Percentiles rank a stretch among this genome's conserved stretches.
These are phyloP conservation scores for Manis javanica DNA, from an alignment of 2,797 vertebrate species.

Conservation along the genomic window DNA sequence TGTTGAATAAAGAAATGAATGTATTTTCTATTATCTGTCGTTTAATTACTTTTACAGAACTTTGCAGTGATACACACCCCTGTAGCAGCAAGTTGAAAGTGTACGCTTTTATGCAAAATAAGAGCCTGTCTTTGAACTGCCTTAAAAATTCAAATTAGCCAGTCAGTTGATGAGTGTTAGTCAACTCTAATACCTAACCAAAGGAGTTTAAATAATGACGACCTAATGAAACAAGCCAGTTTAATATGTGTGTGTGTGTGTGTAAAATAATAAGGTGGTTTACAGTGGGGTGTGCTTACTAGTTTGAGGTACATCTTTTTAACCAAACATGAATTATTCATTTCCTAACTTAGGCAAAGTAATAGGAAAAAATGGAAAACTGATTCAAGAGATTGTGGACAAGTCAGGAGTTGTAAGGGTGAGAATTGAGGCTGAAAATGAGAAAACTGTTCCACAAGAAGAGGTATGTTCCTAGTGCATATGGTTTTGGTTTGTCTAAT, in stretches of 20 bases:
- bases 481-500: slow-evolving; percentile 49
- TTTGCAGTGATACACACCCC: not conserved
- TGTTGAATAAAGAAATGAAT: slow-evolving; percentile 27
- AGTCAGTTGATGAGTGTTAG: not conserved
- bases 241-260: not conserved
- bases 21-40: not conserved
- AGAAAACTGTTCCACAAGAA: slow-evolving; percentile 94
- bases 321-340: slow-evolving; percentile 73
- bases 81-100: slow-evolving; percentile 15
- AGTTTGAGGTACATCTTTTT: slow-evolving; percentile 53
- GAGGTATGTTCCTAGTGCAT: slow-evolving; percentile 90
- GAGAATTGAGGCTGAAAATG: slow-evolving; percentile 98
- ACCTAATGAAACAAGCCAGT: not conserved
- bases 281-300: not conserved
- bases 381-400: slow-evolving; percentile 99
- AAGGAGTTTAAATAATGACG: slow-evolving; percentile 24
- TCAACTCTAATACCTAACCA: not conserved
- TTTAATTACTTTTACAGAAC: slow-evolving; percentile 54
- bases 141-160: slow-evolving; percentile 51
- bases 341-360: slow-evolving; percentile 93
- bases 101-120: slow-evolving; percentile 9
- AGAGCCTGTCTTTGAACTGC: slow-evolving; percentile 25
- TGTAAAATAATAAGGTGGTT: not conserved
- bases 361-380: slow-evolving; percentile 99
- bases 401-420: slow-evolving; percentile 99